Evolutionary conservation across 2,797 vertebrate species (phyloP).

Genomic region (Cyprinodon diabolis): DNA sequence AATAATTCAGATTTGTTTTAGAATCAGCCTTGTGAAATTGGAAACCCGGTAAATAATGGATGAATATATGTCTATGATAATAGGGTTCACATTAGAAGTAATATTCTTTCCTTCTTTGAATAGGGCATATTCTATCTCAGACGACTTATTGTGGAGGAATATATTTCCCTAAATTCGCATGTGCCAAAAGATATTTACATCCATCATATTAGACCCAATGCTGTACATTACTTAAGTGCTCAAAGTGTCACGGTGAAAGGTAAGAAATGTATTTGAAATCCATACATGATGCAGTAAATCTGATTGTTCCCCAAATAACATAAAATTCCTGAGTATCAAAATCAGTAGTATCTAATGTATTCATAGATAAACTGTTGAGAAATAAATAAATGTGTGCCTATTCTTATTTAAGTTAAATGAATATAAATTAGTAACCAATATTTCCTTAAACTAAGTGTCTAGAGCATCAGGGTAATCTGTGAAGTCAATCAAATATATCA

Average conservation of each 20-base stretch:
- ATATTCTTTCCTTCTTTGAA: constrained; percentile 75
- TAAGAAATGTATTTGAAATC: constrained; percentile 71
- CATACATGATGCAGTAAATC: constrained; percentile 74
- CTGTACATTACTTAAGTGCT: constrained; percentile 56
- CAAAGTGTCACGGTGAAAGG: constrained; percentile 62
- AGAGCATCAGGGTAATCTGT: constrained; percentile 51
- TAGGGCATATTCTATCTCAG: constrained; percentile 69
- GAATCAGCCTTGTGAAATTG: constrained; percentile 76
- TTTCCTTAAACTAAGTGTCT: constrained; percentile 58
- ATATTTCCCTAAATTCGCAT: constrained; percentile 77
- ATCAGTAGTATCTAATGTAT: constrained; percentile 77
- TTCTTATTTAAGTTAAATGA: constrained; percentile 39
- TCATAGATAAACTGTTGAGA: constrained; percentile 67
- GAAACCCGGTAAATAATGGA: constrained; percentile 82
- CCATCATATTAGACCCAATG: constrained; percentile 66
- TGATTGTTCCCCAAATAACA: constrained; percentile 79
- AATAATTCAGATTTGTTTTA: constrained; percentile 84
- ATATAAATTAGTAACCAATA: constrained; percentile 44
- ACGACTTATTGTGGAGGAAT: constrained; percentile 80
- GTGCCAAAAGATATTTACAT: constrained; percentile 82
- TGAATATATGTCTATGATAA: constrained; percentile 83
- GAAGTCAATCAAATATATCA: constrained; percentile 56
- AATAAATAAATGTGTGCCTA: constrained; percentile 61
- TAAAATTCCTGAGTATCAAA: constrained; percentile 73
- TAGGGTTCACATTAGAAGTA: constrained; percentile 83